Conservation (phyloP, 2,888 invertebrate species). For the Standfussiana lucernea region DNA sequence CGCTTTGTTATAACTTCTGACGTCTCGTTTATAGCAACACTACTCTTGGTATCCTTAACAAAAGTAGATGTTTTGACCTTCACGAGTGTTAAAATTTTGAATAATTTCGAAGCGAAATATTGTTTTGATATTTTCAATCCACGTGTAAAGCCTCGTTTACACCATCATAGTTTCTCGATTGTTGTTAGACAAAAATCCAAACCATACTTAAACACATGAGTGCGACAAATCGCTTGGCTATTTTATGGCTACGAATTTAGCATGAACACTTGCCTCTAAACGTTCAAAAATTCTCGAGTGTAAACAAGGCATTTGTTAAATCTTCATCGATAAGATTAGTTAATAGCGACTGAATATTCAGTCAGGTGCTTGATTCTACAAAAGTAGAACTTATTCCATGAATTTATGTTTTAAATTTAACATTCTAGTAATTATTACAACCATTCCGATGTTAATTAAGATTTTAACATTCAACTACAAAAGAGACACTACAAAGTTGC, state of each 20-base stretch:
- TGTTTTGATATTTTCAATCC: slow-evolving; percentile 1
- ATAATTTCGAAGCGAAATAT: not conserved
- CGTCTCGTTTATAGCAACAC: slow-evolving; percentile 1
- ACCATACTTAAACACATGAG: rapidly evolving
- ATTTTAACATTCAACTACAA: slow-evolving; percentile 28
- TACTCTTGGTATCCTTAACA: not conserved
- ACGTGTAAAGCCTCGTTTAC: not conserved
- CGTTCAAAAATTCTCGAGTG: not conserved
- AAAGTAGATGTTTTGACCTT: not conserved
- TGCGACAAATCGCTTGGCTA: not conserved
- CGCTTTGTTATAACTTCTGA: slow-evolving; percentile 13
- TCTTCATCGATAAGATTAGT: not conserved
- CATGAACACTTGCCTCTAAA: not conserved
- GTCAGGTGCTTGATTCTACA: not conserved
- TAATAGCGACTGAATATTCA: not conserved
- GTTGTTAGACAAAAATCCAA: not conserved
- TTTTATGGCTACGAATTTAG: not conserved
- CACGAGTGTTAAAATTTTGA: not conserved
- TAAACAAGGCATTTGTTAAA: not conserved
- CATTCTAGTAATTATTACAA: not conserved
- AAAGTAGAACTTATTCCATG: not conserved
- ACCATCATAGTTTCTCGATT: not conserved
- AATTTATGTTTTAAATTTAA: not conserved
- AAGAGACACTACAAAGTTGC: slow-evolving; percentile 17
- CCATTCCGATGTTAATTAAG: slow-evolving; percentile 44